phyloP scores from a whole-genome alignment of 2,113 vertebrate species.

The Callocephalon fimbriatum region DNA sequence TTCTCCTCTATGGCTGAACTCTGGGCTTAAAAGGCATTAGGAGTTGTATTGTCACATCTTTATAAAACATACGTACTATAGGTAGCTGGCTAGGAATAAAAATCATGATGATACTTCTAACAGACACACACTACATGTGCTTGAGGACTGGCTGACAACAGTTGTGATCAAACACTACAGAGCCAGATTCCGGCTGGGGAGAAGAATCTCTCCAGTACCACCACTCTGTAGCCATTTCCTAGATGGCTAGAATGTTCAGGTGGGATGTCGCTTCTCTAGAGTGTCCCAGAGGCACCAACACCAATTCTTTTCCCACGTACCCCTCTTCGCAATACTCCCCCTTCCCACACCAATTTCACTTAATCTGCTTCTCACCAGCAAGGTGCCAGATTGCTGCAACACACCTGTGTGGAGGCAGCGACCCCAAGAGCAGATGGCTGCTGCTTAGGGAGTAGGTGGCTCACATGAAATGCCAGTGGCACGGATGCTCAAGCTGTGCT shows the following conservation, averaged over 20 bases:
- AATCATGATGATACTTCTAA: background rate
- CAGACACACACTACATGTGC: background rate
- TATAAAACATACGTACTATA: background rate
- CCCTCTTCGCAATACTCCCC: background rate
- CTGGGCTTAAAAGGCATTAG: background rate
- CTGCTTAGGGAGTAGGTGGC: background rate
- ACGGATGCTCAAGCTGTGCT: background rate
- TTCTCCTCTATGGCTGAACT: background rate
- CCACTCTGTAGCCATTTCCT: background rate
- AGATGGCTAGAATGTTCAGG: background rate
- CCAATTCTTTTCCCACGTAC: accelerated
- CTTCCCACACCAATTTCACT: background rate
- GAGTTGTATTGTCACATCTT: background rate
- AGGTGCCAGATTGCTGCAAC: background rate
- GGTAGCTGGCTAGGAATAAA: background rate
- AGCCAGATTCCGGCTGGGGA: background rate
- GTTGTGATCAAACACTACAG: background rate
- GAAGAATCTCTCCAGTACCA: background rate
- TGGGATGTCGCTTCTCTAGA: accelerated
- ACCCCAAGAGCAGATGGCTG: background rate
- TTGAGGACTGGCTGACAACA: background rate
- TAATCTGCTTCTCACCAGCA: background rate
- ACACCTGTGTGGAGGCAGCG: accelerated
- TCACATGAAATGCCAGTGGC: accelerated
- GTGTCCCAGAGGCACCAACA: background rate